A percentile compares a stretch with the other conserved stretches of the same genome.
Conservation (phyloP, 2,888 invertebrate genomes). For the Eupelmus urozonus region DNA sequence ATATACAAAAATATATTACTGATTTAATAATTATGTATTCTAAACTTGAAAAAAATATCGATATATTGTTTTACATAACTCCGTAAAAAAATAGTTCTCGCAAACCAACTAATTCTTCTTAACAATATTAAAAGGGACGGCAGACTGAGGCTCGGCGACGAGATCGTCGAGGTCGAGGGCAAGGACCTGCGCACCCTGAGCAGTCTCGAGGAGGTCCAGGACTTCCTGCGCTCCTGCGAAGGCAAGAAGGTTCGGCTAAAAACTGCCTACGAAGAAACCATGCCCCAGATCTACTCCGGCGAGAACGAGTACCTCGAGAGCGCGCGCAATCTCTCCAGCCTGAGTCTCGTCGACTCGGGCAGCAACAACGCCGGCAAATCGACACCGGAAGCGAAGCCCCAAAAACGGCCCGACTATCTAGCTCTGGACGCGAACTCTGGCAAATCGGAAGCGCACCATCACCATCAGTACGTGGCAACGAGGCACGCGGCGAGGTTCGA, state of each 20-base stretch:
- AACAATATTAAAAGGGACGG: constrained; percentile 82
- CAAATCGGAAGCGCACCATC: constrained; percentile 56
- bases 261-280: constrained; percentile 74
- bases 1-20: too few relatives aligned
- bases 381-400: background rate
- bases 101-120: too few relatives aligned
- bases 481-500: constrained; percentile 74
- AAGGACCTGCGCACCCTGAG: constrained; percentile 85
- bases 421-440: constrained; percentile 60
- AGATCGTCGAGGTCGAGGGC: constrained; percentile 93
- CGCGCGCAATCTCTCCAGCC: constrained; percentile 69
- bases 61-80: too few relatives aligned
- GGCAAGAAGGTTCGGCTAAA: constrained; percentile 71
- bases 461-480: constrained; percentile 67
- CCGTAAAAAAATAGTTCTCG: too few relatives aligned
- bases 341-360: constrained; percentile 66
- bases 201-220: constrained; percentile 73
- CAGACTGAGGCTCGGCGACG: constrained; percentile 89
- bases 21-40: too few relatives aligned
- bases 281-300: constrained; percentile 69
- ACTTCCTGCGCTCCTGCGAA: constrained; percentile 73
- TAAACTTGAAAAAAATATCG: too few relatives aligned
- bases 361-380: constrained; percentile 50
- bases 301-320: constrained; percentile 70
- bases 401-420: constrained; percentile 71